Percentiles rank a stretch among this genome's conserved stretches.
phyloP scores from a whole-genome alignment of 2,888 invertebrate species.

The Limenitis camilla region DNA sequence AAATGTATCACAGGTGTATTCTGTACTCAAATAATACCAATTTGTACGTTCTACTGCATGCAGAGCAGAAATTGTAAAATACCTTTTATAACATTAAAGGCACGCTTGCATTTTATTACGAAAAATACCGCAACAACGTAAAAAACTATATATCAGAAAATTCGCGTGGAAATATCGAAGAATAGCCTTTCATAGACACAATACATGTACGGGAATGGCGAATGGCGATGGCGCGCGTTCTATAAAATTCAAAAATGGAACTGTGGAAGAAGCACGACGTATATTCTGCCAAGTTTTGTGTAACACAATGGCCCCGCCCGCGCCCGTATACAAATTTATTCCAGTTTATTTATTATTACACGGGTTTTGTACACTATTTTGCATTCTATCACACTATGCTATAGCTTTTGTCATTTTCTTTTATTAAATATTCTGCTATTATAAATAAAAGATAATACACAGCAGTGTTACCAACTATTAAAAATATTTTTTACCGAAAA shows the following conservation, averaged over 20 bases:
- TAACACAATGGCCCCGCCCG: constrained; percentile 13
- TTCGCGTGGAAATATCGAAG: constrained; percentile 34
- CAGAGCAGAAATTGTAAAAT: constrained; percentile 3
- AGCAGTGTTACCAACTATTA: too few species aligned
- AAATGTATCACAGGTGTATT: too few species aligned
- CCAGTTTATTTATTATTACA: constrained; percentile 16
- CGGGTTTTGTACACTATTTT: constrained; percentile 7
- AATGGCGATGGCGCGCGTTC: constrained; percentile 28
- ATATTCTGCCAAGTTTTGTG: constrained; percentile 39
- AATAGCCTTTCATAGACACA: constrained; percentile 37
- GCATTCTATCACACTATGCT: constrained; percentile 14
- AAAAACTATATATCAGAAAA: constrained; percentile 23
- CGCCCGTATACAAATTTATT: constrained; percentile 15
- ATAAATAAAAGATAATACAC: neutral
- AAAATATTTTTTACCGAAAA: too few species aligned
- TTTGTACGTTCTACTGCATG: neutral
- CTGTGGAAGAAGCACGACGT: constrained; percentile 38
- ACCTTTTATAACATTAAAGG: constrained; percentile 1
- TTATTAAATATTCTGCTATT: neutral
- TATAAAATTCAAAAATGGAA: constrained; percentile 46
- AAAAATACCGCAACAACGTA: constrained; percentile 10
- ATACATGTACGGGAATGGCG: constrained; percentile 33
- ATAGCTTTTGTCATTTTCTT: neutral
- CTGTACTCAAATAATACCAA: neutral
- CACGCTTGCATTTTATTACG: constrained; percentile 11